Percentiles rank a stretch among this genome's conserved stretches.
Evolutionary conservation across 2,113 vertebrate genomes (phyloP).

Genomic region (Psephotus haematonotus): DNA sequence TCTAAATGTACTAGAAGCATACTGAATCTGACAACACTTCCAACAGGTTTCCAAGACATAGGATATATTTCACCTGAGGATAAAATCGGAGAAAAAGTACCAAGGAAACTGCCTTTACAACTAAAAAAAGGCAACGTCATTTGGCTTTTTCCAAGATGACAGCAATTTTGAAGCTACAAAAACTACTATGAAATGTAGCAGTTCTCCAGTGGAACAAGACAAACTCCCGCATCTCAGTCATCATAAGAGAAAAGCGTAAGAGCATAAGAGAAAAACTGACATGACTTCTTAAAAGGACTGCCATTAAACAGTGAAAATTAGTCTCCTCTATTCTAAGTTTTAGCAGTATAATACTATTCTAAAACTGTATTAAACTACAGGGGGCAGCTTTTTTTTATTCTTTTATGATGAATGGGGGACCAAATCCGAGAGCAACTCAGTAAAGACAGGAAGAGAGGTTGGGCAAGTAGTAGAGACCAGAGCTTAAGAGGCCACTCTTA

Average conservation of each 20-base stretch:
- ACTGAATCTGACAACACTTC: not conserved
- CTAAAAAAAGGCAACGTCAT: not conserved
- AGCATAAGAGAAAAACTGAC: not conserved
- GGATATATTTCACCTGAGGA: not conserved
- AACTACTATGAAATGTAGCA: not conserved
- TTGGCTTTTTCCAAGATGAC: not conserved
- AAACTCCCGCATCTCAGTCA: not conserved
- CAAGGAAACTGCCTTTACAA: not conserved
- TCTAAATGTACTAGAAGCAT: not conserved
- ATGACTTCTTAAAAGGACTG: not conserved
- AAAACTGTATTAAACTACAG: not conserved
- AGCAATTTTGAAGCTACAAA: not conserved
- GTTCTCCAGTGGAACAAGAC: not conserved
- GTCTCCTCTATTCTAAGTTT: not conserved
- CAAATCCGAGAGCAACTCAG: not conserved
- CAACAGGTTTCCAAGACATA: not conserved
- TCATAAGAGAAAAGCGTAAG: not conserved
- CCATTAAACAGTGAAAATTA: slow-evolving; percentile 13
- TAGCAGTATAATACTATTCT: not conserved
- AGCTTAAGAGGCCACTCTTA: not conserved
- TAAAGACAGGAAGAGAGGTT: not conserved
- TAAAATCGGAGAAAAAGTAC: not conserved
- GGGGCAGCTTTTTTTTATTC: not conserved
- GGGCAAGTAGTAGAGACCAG: not conserved
- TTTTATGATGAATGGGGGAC: not conserved